phyloP scores from a whole-genome alignment of 2,113 vertebrate genomes.

The Neotragus pygmaeus region DNA sequence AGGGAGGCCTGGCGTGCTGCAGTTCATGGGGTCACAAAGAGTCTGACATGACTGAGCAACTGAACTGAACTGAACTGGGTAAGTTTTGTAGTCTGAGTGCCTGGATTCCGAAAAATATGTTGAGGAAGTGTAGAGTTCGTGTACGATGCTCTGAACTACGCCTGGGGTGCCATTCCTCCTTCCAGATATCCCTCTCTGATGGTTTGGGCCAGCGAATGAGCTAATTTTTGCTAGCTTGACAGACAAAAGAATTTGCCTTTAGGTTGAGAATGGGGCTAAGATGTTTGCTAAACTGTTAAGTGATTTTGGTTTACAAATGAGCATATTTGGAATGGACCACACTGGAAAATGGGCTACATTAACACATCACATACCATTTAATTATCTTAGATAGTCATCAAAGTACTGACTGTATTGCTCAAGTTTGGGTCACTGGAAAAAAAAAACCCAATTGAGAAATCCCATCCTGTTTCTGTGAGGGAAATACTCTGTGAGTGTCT shows the following conservation, averaged over 20 bases:
- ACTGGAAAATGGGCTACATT: neutral
- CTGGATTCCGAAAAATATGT: neutral
- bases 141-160: neutral
- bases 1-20: too few species aligned
- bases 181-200: neutral
- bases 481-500: neutral
- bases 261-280: neutral
- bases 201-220: neutral
- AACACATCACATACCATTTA: neutral
- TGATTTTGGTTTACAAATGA: neutral
- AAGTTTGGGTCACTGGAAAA: neutral
- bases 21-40: too few species aligned
- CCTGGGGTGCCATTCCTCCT: neutral
- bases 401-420: conserved; percentile 16
- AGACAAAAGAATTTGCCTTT: conserved; percentile 6
- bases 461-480: neutral
- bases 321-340: neutral
- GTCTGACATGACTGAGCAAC: too few species aligned
- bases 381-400: neutral
- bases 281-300: neutral
- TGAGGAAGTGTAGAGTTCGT: neutral
- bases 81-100: neutral
- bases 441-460: neutral
- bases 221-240: conserved; percentile 5
- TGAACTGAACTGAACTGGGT: neutral